These are phyloP conservation scores for Danio tinwini DNA, from an alignment of 2,797 vertebrate species.

Conservation along the genomic window DNA sequence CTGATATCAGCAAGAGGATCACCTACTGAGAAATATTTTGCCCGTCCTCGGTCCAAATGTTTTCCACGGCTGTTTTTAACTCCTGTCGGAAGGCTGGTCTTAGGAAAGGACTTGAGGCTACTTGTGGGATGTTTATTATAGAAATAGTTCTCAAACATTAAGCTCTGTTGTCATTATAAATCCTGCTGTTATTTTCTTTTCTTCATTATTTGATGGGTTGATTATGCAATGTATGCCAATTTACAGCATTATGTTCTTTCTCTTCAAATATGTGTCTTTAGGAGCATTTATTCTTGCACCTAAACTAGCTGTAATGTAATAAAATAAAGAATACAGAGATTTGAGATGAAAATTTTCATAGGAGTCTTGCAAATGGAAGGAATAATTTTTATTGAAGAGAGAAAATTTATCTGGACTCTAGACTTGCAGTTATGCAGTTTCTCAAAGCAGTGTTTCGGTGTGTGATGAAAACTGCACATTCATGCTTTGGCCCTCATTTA, in stretches of 20 bases:
- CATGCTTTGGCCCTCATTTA: not conserved
- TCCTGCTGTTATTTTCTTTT: not conserved
- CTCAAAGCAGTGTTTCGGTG: not conserved
- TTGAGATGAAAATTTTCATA: not conserved
- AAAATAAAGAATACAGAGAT: not conserved
- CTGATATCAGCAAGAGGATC: slow-evolving; percentile 78
- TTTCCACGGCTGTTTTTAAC: slow-evolving; percentile 88
- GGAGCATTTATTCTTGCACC: not conserved
- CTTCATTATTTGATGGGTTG: not conserved
- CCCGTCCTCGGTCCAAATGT: slow-evolving; percentile 93
- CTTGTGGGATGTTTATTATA: slow-evolving; percentile 25
- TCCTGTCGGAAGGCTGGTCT: slow-evolving; percentile 90
- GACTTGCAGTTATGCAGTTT: not conserved
- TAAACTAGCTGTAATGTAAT: not conserved
- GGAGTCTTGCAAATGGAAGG: not conserved
- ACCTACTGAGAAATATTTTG: slow-evolving; percentile 87
- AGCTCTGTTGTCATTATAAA: not conserved
- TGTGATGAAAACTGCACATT: not conserved
- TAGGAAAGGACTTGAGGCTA: slow-evolving; percentile 59
- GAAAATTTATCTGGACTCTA: not conserved
- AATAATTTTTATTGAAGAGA: not conserved
- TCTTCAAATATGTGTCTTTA: slow-evolving; percentile 8
- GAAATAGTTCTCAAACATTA: slow-evolving; percentile 4
- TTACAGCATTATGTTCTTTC: slow-evolving; percentile 7
- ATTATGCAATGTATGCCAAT: not conserved